Evolutionary conservation across 2,888 invertebrate species (phyloP), one percentile per base, ranked within the genome.

Genomic region (Pyrocoelia pectoralis): DNA sequence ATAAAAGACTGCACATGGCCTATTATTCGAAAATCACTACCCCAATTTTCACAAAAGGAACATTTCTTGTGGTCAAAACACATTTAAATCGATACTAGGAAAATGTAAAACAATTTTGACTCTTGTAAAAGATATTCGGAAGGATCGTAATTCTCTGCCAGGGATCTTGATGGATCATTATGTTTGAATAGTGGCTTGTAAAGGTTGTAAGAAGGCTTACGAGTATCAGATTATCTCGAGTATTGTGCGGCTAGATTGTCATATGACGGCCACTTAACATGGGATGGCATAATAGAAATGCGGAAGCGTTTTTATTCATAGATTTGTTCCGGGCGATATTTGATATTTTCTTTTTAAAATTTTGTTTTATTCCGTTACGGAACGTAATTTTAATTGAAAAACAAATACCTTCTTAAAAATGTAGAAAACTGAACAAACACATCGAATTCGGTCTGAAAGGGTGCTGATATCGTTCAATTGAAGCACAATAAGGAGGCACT

Each of bases 41-140:
- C 72, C 68, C 68, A 68, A 60, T 68, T 65, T 69, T 64, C 70
- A 77, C 77, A 78, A 76, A 76, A 72, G 33, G 75, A 68, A 66
- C 73, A 76, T 74, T 73, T 77, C 76, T 76, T 72, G 77, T 66
- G 80, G 79, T 80, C 80, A 79, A 79, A 80, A 80, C 78, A 79
- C 77, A 76, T 75, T 79, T 77, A 80, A 80, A 80, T 77, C 79
- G 80, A 79, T 80, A 77, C 71, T 53, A 52, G 33, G 61, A 14
- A 8, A 57, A 43, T 51, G 55, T 17, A 49, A 61, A 52, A 61
- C 68, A 63, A 74, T 61, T 72, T 62, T 72, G 57, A 68, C 51
- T 71, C 71, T 70, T 72, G 61, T 69, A 58, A 57, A 33, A 50
- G 53, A 51, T 53, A 19, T 66, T 51, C 65, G 56, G 67, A 72